Percentiles rank a stretch among this genome's conserved stretches.
Conservation (phyloP, 2,888 invertebrate genomes). For the Coleophora flavipennella region DNA sequence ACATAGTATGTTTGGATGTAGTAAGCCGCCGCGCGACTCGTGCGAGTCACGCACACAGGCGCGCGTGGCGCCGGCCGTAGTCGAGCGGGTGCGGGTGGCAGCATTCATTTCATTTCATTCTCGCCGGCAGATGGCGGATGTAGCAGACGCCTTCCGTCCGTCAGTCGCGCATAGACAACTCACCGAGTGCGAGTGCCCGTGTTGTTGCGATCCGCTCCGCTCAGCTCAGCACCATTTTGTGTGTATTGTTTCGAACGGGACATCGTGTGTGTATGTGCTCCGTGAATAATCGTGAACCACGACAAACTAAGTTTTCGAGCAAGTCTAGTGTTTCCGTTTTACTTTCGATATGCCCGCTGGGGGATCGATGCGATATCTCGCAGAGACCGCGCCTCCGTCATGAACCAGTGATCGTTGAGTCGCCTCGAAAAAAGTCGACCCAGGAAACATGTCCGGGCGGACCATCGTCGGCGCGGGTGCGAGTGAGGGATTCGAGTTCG, state of each 20-base stretch:
- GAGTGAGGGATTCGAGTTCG: constrained; percentile 70
- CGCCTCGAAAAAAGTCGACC: constrained; percentile 62
- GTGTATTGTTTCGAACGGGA: constrained; percentile 67
- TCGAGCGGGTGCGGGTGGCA: constrained; percentile 18
- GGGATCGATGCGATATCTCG: constrained; percentile 67
- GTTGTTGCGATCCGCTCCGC: constrained; percentile 50
- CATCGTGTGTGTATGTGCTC: constrained; percentile 70
- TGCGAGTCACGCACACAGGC: constrained; percentile 48
- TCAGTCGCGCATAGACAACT: constrained; percentile 72
- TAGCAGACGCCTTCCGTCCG: constrained; percentile 66
- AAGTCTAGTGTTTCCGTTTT: constrained; percentile 57
- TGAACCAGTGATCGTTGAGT: constrained; percentile 70
- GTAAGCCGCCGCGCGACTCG: too few relatives aligned
- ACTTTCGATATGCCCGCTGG: constrained; percentile 61
- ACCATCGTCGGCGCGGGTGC: constrained; percentile 68
- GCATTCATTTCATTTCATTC: constrained; percentile 61
- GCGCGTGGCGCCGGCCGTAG: constrained; percentile 31
- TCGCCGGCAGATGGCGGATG: constrained; percentile 73
- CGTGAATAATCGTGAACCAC: constrained; percentile 57
- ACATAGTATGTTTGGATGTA: too few relatives aligned
- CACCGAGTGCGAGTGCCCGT: constrained; percentile 54
- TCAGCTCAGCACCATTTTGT: constrained; percentile 68
- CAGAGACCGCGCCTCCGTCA: constrained; percentile 71
- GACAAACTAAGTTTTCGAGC: constrained; percentile 39
- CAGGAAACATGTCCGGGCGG: constrained; percentile 72